Evolutionary conservation across 2,797 vertebrate species (phyloP).

Genomic region (Setipinna tenuifilis): DNA sequence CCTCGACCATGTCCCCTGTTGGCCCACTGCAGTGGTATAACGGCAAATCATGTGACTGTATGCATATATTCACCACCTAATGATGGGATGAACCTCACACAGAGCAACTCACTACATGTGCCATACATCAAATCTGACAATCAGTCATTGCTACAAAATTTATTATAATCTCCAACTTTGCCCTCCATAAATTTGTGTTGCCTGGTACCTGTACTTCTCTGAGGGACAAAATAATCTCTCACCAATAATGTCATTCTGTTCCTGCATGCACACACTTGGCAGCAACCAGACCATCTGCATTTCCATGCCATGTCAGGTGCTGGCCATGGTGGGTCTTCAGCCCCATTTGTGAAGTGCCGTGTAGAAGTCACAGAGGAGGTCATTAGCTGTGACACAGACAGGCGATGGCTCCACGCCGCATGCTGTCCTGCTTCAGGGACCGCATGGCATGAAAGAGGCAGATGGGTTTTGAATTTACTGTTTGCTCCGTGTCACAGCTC

Average conservation of each 20-base stretch:
- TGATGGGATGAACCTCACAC: not conserved
- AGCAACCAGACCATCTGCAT: not conserved
- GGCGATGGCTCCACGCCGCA: not conserved
- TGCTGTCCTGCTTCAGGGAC: not conserved
- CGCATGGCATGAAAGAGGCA: not conserved
- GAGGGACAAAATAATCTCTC: not conserved
- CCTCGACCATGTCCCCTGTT: constrained; percentile 45
- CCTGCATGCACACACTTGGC: not conserved
- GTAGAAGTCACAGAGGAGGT: constrained; percentile 69
- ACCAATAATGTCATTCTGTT: not conserved
- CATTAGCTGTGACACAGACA: constrained; percentile 58
- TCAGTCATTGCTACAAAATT: too few species aligned
- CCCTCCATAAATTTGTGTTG: constrained; percentile 26
- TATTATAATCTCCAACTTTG: too few species aligned
- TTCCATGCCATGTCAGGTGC: not conserved
- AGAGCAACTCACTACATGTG: not conserved
- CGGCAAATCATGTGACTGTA: constrained; percentile 48
- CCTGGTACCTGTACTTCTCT: constrained; percentile 30
- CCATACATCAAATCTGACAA: not conserved
- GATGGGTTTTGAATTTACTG: not conserved
- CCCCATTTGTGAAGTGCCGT: not conserved
- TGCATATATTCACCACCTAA: not conserved
- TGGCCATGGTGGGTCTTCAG: not conserved
- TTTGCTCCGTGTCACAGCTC: not conserved
- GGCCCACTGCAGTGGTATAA: constrained; percentile 54